Conservation (phyloP, 2,888 invertebrate species). For the Acleris cristana region DNA sequence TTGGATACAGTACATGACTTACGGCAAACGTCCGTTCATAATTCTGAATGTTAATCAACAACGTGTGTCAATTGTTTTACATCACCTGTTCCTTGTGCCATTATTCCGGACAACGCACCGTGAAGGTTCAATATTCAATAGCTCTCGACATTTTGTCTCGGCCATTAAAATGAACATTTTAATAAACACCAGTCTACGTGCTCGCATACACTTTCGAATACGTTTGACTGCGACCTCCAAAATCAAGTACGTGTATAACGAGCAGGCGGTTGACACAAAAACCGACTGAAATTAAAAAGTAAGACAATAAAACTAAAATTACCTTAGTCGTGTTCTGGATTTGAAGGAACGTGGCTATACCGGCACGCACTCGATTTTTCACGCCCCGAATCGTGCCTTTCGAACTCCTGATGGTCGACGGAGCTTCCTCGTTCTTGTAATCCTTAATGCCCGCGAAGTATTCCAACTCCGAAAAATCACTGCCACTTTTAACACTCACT, state of each 20-base stretch:
- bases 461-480: conserved; percentile 83
- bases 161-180: conserved; percentile 55
- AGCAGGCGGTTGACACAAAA: conserved; percentile 52
- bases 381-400: conserved; percentile 97
- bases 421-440: conserved; percentile 84
- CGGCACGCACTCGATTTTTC: conserved; percentile 96
- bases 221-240: conserved; percentile 70
- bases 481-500: conserved; percentile 70
- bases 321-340: conserved; percentile 93
- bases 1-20: conserved; percentile 41
- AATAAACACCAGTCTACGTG: conserved; percentile 61
- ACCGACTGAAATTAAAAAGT: conserved; percentile 55
- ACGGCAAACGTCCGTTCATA: conserved; percentile 61
- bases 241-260: conserved; percentile 70
- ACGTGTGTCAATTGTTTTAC: conserved; percentile 61
- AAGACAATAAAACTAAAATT: conserved; percentile 62
- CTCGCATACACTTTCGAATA: conserved; percentile 70
- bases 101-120: conserved; percentile 61
- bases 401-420: conserved; percentile 93
- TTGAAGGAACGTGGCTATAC: conserved; percentile 97
- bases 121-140: conserved; percentile 65
- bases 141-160: conserved; percentile 43
- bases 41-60: conserved; percentile 66
- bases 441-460: conserved; percentile 92
- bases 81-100: conserved; percentile 51